These are phyloP conservation scores for Hemitrygon akajei DNA, from an alignment of 2,797 vertebrate genomes.

Conservation along the genomic window DNA sequence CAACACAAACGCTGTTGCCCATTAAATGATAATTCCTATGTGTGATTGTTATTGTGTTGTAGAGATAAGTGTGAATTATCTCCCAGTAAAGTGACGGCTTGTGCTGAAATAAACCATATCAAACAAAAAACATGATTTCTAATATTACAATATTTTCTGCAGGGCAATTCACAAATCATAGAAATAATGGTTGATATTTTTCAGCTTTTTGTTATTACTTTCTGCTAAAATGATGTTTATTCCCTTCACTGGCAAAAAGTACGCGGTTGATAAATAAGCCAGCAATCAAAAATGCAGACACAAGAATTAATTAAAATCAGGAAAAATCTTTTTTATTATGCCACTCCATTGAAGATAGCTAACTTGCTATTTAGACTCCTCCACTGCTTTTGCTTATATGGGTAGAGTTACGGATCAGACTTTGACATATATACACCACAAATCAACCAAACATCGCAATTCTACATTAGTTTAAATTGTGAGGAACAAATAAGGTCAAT, in stretches of 20 bases:
- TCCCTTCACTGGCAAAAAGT: neutral
- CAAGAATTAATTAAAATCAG: neutral
- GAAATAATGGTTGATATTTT: neutral
- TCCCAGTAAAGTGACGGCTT: neutral
- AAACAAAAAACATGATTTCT: neutral
- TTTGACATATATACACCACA: neutral
- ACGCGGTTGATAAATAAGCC: neutral
- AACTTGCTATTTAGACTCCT: no score
- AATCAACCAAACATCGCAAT: neutral
- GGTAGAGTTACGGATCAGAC: neutral
- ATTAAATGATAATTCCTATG: constrained; percentile 16
- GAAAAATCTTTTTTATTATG: neutral
- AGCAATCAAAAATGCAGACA: neutral
- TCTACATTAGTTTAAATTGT: neutral
- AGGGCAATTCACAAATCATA: neutral
- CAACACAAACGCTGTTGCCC: neutral
- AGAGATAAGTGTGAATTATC: constrained; percentile 16
- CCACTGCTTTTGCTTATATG: neutral
- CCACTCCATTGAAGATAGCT: neutral
- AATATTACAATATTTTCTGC: neutral
- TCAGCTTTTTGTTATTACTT: neutral
- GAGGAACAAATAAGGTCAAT: neutral
- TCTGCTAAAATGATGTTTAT: neutral
- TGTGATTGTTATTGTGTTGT: neutral
- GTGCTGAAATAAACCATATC: neutral